These are phyloP conservation scores for Motacilla tschutschensis DNA, from an alignment of 2,113 vertebrate species.

Conservation along the genomic window DNA sequence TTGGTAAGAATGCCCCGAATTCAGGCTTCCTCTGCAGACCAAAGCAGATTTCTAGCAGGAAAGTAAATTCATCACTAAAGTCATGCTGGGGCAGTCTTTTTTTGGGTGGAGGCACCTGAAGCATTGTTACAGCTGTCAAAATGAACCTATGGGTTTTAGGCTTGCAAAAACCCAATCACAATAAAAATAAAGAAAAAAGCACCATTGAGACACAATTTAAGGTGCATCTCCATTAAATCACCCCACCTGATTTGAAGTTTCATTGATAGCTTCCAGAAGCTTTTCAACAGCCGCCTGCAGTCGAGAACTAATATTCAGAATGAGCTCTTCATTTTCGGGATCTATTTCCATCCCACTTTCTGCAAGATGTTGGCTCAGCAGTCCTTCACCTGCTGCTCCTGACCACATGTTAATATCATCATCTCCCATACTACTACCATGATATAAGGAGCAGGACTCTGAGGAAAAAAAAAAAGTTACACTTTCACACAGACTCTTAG, in stretches of 20 bases:
- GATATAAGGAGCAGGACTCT: slow-evolving; percentile 59
- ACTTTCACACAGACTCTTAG: neutral
- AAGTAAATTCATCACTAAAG: neutral
- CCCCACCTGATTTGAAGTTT: slow-evolving; percentile 87
- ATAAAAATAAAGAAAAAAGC: neutral
- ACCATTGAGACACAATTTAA: neutral
- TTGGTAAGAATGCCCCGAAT: neutral
- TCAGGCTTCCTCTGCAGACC: neutral
- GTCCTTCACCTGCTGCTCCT: slow-evolving; percentile 66
- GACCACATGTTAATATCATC: slow-evolving; percentile 73
- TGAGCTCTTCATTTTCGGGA: slow-evolving; percentile 80
- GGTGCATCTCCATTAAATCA: neutral
- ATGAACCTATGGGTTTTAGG: neutral
- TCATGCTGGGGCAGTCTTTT: neutral
- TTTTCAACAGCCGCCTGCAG: slow-evolving; percentile 90
- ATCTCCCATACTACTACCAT: slow-evolving; percentile 34
- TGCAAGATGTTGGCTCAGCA: slow-evolving; percentile 74
- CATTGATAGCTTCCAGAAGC: slow-evolving; percentile 87
- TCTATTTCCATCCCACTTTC: slow-evolving; percentile 77
- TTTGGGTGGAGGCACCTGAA: neutral
- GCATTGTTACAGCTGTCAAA: neutral
- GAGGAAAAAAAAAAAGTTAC: slow-evolving; percentile 22
- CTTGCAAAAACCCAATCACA: neutral
- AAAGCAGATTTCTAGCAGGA: neutral
- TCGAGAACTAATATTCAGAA: slow-evolving; percentile 83